These are phyloP conservation scores for Cloeon dipterum DNA, from an alignment of 2,888 invertebrate genomes.

Conservation along the genomic window DNA sequence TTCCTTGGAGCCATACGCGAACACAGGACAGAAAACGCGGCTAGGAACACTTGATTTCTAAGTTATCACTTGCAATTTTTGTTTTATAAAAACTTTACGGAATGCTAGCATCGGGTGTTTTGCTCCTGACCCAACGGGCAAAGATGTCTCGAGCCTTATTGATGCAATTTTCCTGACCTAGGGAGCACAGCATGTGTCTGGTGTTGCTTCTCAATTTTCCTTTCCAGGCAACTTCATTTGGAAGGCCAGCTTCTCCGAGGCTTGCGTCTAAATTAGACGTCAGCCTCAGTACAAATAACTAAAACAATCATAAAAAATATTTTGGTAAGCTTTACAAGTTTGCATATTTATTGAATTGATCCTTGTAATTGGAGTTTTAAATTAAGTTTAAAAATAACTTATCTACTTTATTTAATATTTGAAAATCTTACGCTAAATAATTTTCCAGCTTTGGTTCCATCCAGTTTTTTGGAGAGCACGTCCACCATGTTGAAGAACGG, in stretches of 20 bases:
- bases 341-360: too few relatives aligned
- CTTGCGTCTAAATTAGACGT: constrained; percentile 56
- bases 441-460: constrained; percentile 31
- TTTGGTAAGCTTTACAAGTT: too few relatives aligned
- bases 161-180: constrained; percentile 56
- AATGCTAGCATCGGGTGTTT: constrained; percentile 53
- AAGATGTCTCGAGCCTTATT: constrained; percentile 47
- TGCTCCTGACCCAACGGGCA: constrained; percentile 47
- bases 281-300: too few relatives aligned
- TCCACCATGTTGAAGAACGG: constrained; percentile 65
- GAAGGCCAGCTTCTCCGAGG: constrained; percentile 25
- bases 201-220: constrained; percentile 40
- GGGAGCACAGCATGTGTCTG: constrained; percentile 47
- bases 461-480: constrained; percentile 51
- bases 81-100: constrained; percentile 33
- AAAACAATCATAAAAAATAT: too few relatives aligned
- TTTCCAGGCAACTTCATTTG: constrained; percentile 39
- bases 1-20: constrained; percentile 53
- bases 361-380: too few relatives aligned
- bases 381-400: too few relatives aligned
- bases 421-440: constrained; percentile 43
- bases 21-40: constrained; percentile 56
- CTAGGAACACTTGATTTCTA: constrained; percentile 34
- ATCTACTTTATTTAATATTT: too few relatives aligned
- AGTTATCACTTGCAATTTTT: neutral